Evolutionary conservation across 2,888 invertebrate species (phyloP), one percentile per base, ranked within the genome.

Genomic region (Lampropteryx suffumata): DNA sequence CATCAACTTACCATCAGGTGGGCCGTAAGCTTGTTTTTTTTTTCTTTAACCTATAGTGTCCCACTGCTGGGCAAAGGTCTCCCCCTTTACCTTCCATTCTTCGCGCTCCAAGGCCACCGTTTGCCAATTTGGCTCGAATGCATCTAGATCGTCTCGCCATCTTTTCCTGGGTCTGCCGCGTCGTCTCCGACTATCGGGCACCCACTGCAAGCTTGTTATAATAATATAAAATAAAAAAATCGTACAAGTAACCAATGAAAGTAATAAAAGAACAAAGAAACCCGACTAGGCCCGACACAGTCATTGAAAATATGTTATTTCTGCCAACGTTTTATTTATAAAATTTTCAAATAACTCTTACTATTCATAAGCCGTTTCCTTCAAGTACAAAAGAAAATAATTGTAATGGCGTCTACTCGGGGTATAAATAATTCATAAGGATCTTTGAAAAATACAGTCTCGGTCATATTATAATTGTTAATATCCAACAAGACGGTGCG

Each of bases 361-460:
- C 78, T 82, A 85, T 84, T 84, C 84, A 78, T 71, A 61, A 74
- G 73, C 70, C 71, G 79, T 81, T 79, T 73, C 75, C 79, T 75
- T 70, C 72, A 66, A 74, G 78, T 76, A 73, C 76, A 82, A 84
- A 82, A 83, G 81, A 82, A 48, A 84, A 83, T 84, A 82, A 82
- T 86, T 84, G 79, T 84, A 82, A 85, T 83, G 77, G 79, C 80
- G 83, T 81, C 81, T 83, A 80, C 74, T 72, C 73, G 69, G 75
- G 72, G 62, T 72, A 85, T 88, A 82, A 81, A 89, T 89, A 83
- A 87, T 87, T 84, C 85, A 88, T 84, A 69, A 71, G 69, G 71
- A 83, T 85, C 79, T 84, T 83, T 53, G 40, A 53, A 84, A 84
- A 85, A 84, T 84, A 80, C 76, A 79, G 80, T 76, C 74, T 76